Evolutionary conservation across 2,888 invertebrate species (phyloP).

Genomic region (Xanthia togata): DNA sequence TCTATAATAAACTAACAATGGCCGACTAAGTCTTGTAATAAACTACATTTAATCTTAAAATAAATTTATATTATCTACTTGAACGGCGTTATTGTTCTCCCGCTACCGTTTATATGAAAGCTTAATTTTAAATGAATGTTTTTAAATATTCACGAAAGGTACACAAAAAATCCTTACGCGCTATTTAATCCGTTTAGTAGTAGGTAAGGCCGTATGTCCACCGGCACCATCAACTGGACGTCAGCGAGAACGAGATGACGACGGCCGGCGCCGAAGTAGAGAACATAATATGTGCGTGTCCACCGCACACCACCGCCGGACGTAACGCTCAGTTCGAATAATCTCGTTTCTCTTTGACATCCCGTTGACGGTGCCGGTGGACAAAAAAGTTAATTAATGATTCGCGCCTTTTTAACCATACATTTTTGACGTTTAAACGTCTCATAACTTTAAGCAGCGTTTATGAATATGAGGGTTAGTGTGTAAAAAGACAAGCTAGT

Average conservation of each 20-base stretch:
- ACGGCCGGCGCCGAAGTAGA: neutral
- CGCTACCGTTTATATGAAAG: slow-evolving; percentile 6
- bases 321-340: neutral
- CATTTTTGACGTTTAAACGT: too few relatives aligned
- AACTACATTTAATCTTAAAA: slow-evolving; percentile 39
- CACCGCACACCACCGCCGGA: neutral
- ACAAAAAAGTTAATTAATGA: neutral
- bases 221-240: neutral
- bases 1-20: slow-evolving; percentile 29
- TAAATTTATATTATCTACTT: slow-evolving; percentile 22
- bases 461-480: too few relatives aligned
- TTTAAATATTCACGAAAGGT: slow-evolving; percentile 2
- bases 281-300: neutral
- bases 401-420: too few relatives aligned
- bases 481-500: slow-evolving; percentile 30
- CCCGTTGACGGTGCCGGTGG: neutral
- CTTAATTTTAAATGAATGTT: slow-evolving; percentile 28
- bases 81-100: slow-evolving; percentile 16
- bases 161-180: neutral
- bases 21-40: slow-evolving; percentile 8
- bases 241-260: neutral
- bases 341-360: neutral
- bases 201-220: neutral
- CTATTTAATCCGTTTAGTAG: slow-evolving; percentile 1
- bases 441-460: too few relatives aligned